Evolutionary conservation across 1,140 invertebrate genomes (phyloP).

Genomic region (Mactra quadrangularis): DNA sequence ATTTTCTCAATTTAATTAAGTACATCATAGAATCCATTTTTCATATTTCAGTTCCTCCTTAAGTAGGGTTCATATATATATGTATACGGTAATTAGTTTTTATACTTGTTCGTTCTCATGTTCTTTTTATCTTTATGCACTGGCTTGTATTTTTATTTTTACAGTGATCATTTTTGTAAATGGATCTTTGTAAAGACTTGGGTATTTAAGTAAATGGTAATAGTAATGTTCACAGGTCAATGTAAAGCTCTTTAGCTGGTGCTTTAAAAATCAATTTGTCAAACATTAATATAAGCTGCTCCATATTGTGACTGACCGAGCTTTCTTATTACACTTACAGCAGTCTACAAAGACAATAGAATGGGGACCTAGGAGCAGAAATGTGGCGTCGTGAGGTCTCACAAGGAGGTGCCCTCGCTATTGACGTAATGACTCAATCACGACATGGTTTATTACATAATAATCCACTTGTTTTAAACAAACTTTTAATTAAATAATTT

Average conservation of each 20-base stretch:
- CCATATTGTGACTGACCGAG: slow-evolving; percentile 66
- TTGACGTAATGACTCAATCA: slow-evolving; percentile 64
- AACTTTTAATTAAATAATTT: too few relatives aligned
- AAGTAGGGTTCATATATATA: slow-evolving; percentile 23
- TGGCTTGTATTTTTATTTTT: slow-evolving; percentile 51
- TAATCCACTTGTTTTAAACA: slow-evolving; percentile 3
- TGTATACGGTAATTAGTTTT: slow-evolving; percentile 13
- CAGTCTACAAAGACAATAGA: slow-evolving; percentile 74
- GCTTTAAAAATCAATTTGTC: slow-evolving; percentile 37
- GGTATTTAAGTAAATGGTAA: slow-evolving; percentile 40
- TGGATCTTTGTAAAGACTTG: slow-evolving; percentile 17
- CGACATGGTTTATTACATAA: slow-evolving; percentile 52
- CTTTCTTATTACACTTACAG: slow-evolving; percentile 80
- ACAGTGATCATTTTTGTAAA: slow-evolving; percentile 24
- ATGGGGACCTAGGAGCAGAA: slow-evolving; percentile 77
- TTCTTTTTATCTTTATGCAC: slow-evolving; percentile 33
- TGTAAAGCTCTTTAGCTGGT: slow-evolving; percentile 57
- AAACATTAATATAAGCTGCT: slow-evolving; percentile 47
- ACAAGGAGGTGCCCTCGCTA: slow-evolving; percentile 72
- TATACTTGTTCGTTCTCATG: not conserved
- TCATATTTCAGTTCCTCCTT: slow-evolving; percentile 34
- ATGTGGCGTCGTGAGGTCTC: slow-evolving; percentile 71
- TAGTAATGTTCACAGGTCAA: slow-evolving; percentile 36
- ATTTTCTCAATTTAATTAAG: too few relatives aligned
- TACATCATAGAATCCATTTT: too few relatives aligned